Conservation (phyloP, 2,797 vertebrate genomes). For the Enteromius argenteus region DNA sequence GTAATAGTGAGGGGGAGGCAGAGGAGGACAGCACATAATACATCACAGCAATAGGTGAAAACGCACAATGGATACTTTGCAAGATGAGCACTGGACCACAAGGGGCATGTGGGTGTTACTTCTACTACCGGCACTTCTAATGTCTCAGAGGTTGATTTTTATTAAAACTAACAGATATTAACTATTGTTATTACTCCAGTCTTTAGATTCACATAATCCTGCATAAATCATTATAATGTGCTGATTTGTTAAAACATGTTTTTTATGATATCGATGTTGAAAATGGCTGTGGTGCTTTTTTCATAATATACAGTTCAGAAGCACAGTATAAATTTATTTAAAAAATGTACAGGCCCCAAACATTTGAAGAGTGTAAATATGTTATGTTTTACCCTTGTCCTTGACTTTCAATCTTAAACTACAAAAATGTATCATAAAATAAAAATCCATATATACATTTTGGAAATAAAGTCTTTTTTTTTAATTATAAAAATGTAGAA, state of each 20-base stretch:
- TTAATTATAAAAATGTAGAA: too few relatives aligned
- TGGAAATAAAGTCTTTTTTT: too few relatives aligned
- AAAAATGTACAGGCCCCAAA: not conserved
- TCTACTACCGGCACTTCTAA: not conserved
- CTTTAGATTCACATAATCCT: not conserved
- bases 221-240: not conserved
- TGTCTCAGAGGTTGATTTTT: not conserved
- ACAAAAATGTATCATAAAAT: not conserved
- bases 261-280: not conserved
- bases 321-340: not conserved
- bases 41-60: conserved; percentile 46
- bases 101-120: conserved; percentile 10
- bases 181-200: not conserved
- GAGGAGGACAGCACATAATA: conserved; percentile 44
- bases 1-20: conserved; percentile 47
- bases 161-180: not conserved
- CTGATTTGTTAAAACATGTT: not conserved
- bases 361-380: not conserved
- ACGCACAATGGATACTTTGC: conserved; percentile 29
- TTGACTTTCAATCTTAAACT: not conserved
- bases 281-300: not conserved
- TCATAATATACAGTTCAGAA: not conserved
- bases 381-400: not conserved
- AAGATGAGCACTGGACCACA: conserved; percentile 9
- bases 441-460: not conserved